Base-by-base conservation (phyloP, 1,140 invertebrate genomes). In the Zaprionus capensis region DNA sequence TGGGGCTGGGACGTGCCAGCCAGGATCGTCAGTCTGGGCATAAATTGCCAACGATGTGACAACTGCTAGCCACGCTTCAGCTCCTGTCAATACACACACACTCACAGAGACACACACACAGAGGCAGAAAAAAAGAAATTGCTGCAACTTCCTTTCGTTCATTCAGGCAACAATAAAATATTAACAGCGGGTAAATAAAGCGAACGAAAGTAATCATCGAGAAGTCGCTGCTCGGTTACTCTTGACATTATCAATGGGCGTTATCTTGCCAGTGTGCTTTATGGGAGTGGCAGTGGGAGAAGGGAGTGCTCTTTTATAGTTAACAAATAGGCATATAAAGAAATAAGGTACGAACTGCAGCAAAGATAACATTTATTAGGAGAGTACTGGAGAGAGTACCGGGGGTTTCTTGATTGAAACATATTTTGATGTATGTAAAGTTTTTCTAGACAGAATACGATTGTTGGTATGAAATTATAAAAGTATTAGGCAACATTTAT, bases 21-120 rank as follows among this genome's bases (percentile, higher is more conserved):
- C 75, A 81, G 82, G 75, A 85, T 78, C 82, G 82, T 88, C 84
- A 84, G 71, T 56, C 78, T 71, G 70, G 68, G 79, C 78, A 90
- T 88, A 85, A 90, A 88, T 88, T 88, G 84, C 71, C 82, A 78
- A 66, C 83, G 84, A 80, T 82, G 82, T 90, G 85, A 90, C 85
- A 90, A 87, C 85, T 87, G 85, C 85, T 91, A 77, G 85, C 81
- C 85, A 90, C 81, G 86, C 85, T 90, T 82, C 76, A 81, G 28
- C 46, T 51, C 59, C 69, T 71, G 84, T 46, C 81, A 82, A 65
- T 24, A 55, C 62, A 68, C 58, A 73, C n/a, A 53, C 53, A 67
- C 20, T 44, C 15, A 63, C 59, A 68, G 20, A 55, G 5, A 20
- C 41, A 36, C 6, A 14, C 4, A 59, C 41, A 46, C 15, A 46